Conservation (phyloP, 1,140 invertebrate genomes). For the Megalonaias nervosa region DNA sequence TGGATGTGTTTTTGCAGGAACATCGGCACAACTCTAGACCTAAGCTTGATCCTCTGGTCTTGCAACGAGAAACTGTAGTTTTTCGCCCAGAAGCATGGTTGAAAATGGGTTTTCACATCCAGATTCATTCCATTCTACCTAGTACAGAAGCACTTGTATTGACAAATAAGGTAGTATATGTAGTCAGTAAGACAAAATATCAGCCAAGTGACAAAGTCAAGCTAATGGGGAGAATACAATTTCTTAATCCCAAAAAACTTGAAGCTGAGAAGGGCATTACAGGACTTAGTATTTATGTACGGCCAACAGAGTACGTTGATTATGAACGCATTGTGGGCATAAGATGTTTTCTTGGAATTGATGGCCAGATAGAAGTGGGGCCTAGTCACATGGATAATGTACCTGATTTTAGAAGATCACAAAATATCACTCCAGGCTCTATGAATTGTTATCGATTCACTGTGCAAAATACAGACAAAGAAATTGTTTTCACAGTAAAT, state of each 20-base stretch:
- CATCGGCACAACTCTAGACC: slow-evolving; percentile 55
- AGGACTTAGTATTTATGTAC: slow-evolving; percentile 60
- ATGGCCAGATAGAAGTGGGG: slow-evolving; percentile 56
- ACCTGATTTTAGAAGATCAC: slow-evolving; percentile 36
- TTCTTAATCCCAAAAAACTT: slow-evolving; percentile 55
- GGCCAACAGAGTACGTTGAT: slow-evolving; percentile 51
- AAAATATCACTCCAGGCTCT: slow-evolving; percentile 57
- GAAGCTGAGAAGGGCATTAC: slow-evolving; percentile 46
- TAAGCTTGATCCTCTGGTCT: slow-evolving; percentile 50
- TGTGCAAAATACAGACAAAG: slow-evolving; percentile 48
- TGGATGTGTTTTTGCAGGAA: slow-evolving; percentile 43
- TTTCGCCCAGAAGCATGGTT: slow-evolving; percentile 62
- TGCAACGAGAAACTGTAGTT: slow-evolving; percentile 52
- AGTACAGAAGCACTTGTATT: slow-evolving; percentile 63
- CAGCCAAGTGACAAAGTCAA: slow-evolving; percentile 43
- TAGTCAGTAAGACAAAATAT: slow-evolving; percentile 58
- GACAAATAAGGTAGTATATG: slow-evolving; percentile 55
- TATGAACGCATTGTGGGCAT: slow-evolving; percentile 64
- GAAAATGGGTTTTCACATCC: slow-evolving; percentile 65
- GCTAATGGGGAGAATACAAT: slow-evolving; percentile 58
- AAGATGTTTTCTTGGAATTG: slow-evolving; percentile 59
- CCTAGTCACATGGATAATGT: slow-evolving; percentile 46
- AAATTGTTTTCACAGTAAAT: slow-evolving; percentile 52
- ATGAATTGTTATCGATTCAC: slow-evolving; percentile 59
- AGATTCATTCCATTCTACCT: slow-evolving; percentile 59